Evolutionary conservation across 1,140 invertebrate species (phyloP).

Genomic region (Leucophenga varia): DNA sequence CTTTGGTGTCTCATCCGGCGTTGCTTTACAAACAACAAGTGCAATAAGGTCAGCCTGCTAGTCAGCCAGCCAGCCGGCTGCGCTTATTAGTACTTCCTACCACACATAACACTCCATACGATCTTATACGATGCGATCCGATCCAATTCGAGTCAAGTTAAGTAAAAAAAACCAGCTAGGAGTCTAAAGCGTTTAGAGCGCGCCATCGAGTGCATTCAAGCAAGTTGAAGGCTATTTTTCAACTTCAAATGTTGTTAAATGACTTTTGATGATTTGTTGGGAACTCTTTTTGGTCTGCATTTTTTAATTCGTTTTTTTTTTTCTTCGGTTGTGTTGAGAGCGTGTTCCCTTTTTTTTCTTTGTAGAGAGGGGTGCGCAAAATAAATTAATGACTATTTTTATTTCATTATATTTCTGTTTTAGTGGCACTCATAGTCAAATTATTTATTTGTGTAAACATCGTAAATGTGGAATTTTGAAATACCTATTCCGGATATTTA

Average conservation of each 20-base stretch:
- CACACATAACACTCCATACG: background rate
- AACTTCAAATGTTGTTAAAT: slow-evolving; percentile 54
- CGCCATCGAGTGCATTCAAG: slow-evolving; percentile 47
- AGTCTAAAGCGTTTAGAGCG: background rate
- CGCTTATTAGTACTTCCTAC: slow-evolving; percentile 16
- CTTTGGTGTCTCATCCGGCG: slow-evolving; percentile 1
- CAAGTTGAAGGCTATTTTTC: slow-evolving; percentile 52
- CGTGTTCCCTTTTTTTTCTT: no score
- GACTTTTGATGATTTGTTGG: slow-evolving; percentile 54
- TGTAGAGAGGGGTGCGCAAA: slow-evolving; percentile 33
- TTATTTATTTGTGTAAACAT: no score
- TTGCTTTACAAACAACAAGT: slow-evolving; percentile 2
- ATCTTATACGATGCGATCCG: no score
- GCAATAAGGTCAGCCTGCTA: background rate
- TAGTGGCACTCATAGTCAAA: slow-evolving; percentile 28
- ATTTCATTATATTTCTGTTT: slow-evolving; percentile 33
- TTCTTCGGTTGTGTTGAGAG: no score
- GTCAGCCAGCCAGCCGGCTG: slow-evolving; percentile 17
- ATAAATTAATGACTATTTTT: slow-evolving; percentile 53
- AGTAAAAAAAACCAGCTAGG: no score
- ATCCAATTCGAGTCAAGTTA: no score
- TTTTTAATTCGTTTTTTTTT: background rate
- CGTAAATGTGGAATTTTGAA: no score
- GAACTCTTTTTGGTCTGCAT: no score
- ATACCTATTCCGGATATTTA: no score